Conservation (phyloP, 1,140 invertebrate species). For the Drosophila malerkotliana region DNA sequence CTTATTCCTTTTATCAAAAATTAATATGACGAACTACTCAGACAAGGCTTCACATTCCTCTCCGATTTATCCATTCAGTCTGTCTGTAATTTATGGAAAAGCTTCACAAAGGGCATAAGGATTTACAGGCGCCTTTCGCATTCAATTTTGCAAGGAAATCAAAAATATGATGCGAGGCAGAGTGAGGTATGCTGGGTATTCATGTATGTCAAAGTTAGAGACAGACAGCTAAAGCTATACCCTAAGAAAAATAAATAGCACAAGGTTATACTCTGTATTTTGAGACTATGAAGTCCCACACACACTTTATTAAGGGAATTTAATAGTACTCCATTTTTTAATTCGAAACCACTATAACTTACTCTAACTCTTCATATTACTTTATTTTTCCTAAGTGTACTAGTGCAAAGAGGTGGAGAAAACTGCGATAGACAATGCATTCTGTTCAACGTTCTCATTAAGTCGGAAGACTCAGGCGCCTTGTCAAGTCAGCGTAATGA, state of each 20-base stretch:
- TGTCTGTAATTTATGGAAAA: conserved; percentile 22
- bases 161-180: conserved; percentile 4
- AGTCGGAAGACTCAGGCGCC: conserved; percentile 49
- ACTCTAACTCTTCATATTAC: not conserved
- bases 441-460: conserved; percentile 58
- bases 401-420: not conserved
- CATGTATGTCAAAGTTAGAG: conserved; percentile 54
- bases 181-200: conserved; percentile 25
- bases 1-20: conserved; percentile 57
- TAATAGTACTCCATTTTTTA: no score
- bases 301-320: no score
- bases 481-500: conserved; percentile 70
- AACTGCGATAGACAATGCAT: conserved; percentile 41
- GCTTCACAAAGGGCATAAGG: conserved; percentile 53
- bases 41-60: conserved; percentile 29
- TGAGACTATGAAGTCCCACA: no score
- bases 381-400: not conserved
- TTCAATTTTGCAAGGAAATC: conserved; percentile 32
- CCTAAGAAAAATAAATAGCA: not conserved
- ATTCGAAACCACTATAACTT: no score
- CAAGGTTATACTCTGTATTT: not conserved
- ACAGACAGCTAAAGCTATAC: not conserved
- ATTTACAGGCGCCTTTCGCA: conserved; percentile 50
- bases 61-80: conserved; percentile 7
- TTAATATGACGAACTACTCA: conserved; percentile 73